Percentiles rank a stretch among this genome's conserved stretches.
Evolutionary conservation across 92 coral and sea anemone genomes (phyloP).

Genomic region (Epizoanthus stellaris): DNA sequence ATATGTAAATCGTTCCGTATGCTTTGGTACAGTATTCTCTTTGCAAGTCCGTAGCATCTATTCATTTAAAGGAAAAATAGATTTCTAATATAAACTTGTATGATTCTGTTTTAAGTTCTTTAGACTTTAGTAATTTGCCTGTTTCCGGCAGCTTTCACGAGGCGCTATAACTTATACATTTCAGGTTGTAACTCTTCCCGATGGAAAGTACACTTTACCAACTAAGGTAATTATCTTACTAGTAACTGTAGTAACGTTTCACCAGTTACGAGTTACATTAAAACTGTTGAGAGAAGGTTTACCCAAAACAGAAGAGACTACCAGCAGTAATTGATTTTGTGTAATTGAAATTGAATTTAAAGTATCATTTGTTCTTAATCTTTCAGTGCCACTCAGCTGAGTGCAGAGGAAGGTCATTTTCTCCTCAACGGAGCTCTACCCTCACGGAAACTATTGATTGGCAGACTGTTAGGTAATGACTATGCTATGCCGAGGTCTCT

Average conservation of each 20-base stretch:
- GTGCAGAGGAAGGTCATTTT: constrained; percentile 86
- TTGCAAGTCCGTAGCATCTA: no score
- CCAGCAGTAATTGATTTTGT: not conserved
- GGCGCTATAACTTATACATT: not conserved
- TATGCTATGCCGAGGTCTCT: not conserved
- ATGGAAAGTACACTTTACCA: constrained; percentile 93
- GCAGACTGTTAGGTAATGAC: constrained; percentile 88
- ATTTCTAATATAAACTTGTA: no score
- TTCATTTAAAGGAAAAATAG: no score
- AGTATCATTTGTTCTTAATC: not conserved
- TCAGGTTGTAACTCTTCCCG: constrained; percentile 77
- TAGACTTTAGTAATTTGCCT: not conserved
- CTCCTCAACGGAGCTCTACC: constrained; percentile 90
- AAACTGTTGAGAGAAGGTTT: not conserved
- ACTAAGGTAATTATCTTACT: constrained; percentile 65
- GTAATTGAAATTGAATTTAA: not conserved
- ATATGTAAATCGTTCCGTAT: no score
- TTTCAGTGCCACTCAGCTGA: constrained; percentile 80
- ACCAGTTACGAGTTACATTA: not conserved
- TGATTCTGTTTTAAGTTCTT: not conserved
- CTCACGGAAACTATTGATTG: constrained; percentile 95
- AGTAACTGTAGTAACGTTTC: not conserved
- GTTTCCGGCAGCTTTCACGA: no score
- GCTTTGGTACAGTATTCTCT: no score
- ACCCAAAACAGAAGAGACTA: not conserved